Evolutionary conservation across 2,113 vertebrate genomes (phyloP).

Genomic region (Maccullochella peelii): DNA sequence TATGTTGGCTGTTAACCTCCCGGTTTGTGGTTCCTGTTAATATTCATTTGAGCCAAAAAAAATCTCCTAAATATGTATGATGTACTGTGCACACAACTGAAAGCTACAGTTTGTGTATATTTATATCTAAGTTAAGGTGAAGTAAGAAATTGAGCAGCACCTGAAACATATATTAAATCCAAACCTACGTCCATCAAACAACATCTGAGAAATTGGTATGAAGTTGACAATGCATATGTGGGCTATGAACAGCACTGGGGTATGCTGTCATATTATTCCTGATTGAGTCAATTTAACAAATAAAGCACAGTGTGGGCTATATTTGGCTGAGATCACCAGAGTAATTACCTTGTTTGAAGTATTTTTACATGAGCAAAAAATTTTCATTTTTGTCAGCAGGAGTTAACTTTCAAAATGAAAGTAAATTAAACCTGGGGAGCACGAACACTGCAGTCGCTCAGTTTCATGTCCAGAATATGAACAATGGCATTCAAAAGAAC

Average conservation of each 20-base stretch:
- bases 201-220: background rate
- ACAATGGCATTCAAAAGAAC: slow-evolving; percentile 54
- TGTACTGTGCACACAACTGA: background rate
- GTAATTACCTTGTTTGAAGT: slow-evolving; percentile 65
- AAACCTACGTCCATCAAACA: background rate
- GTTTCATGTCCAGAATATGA: slow-evolving; percentile 53
- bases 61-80: background rate
- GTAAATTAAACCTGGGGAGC: slow-evolving; percentile 63
- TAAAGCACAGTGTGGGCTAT: slow-evolving; percentile 52
- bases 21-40: slow-evolving; percentile 20
- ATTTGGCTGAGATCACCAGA: slow-evolving; percentile 48
- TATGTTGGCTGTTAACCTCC: slow-evolving; percentile 52
- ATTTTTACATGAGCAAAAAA: slow-evolving; percentile 51
- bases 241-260: slow-evolving; percentile 7
- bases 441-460: slow-evolving; percentile 44
- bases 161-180: background rate
- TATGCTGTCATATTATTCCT: slow-evolving; percentile 48
- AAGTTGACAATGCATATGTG: slow-evolving; percentile 2
- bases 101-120: background rate
- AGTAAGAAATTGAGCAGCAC: background rate
- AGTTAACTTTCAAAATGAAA: slow-evolving; percentile 64
- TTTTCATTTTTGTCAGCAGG: slow-evolving; percentile 67
- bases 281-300: slow-evolving; percentile 64
- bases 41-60: slow-evolving; percentile 9
- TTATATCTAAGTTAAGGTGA: background rate